phyloP scores from a whole-genome alignment of 2,888 invertebrate genomes.

The Neria commutata region DNA sequence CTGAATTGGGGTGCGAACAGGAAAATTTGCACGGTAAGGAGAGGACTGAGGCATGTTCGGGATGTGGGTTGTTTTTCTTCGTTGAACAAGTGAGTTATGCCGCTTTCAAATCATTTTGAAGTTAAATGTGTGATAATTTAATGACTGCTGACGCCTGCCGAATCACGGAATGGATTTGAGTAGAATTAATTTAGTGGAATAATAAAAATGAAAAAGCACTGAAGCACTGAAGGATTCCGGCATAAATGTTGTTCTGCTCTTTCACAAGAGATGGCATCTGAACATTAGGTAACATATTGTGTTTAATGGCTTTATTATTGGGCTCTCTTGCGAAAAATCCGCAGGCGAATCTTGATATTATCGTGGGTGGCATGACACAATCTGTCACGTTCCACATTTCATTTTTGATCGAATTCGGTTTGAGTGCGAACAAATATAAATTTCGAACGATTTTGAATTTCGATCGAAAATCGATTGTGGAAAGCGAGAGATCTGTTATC shows the following conservation, averaged over 20 bases:
- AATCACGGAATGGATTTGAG: conserved; percentile 18
- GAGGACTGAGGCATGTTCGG: conserved; percentile 23
- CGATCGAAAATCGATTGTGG: no score
- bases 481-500: no score
- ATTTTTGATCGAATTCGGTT: no score
- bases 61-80: conserved; percentile 45
- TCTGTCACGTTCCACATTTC: no score
- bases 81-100: conserved; percentile 21
- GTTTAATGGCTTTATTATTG: conserved; percentile 38
- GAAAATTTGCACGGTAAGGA: conserved; percentile 12
- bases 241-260: no score
- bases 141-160: conserved; percentile 56
- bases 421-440: no score
- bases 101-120: conserved; percentile 57
- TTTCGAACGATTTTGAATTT: no score
- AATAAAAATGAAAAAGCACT: conserved; percentile 54
- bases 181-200: conserved; percentile 53
- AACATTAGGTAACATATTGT: conserved; percentile 51
- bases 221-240: no score
- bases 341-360: no score
- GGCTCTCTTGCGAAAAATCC: no score
- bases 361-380: no score
- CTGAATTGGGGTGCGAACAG: conserved; percentile 15
- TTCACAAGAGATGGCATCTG: no score
- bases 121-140: conserved; percentile 61